phyloP scores from a whole-genome alignment of 2,888 invertebrate species.

The Xanthorhoe spadicearia region DNA sequence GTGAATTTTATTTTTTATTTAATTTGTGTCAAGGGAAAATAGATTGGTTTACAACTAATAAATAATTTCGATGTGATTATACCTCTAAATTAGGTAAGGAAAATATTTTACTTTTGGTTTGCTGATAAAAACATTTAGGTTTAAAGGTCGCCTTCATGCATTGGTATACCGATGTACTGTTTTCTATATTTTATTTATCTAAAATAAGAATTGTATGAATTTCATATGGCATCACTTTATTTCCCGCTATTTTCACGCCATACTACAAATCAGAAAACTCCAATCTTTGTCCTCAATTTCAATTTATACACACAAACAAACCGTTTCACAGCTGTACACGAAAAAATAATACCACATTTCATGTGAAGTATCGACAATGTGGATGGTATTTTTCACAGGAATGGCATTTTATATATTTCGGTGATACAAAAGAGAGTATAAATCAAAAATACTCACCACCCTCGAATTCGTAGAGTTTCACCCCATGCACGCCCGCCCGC shows the following conservation, averaged over 20 bases:
- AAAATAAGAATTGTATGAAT: neutral
- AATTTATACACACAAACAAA: slow-evolving; percentile 21
- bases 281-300: neutral
- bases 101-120: no score
- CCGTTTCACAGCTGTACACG: slow-evolving; percentile 9
- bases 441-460: slow-evolving; percentile 38
- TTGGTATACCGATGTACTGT: no score
- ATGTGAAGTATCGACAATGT: slow-evolving; percentile 32
- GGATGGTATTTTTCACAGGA: slow-evolving; percentile 30
- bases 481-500: slow-evolving; percentile 35
- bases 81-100: no score
- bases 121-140: no score
- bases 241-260: neutral
- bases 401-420: slow-evolving; percentile 32
- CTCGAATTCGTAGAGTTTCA: slow-evolving; percentile 37
- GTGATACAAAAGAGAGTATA: slow-evolving; percentile 34
- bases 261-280: neutral
- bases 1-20: no score
- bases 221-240: neutral
- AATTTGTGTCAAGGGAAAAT: no score
- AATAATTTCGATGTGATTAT: no score
- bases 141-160: no score
- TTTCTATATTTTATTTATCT: no score
- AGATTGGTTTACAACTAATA: no score
- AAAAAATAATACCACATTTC: slow-evolving; percentile 32